These are phyloP conservation scores for Pectinophora gossypiella DNA, from an alignment of 1,140 invertebrate genomes.

Conservation along the genomic window DNA sequence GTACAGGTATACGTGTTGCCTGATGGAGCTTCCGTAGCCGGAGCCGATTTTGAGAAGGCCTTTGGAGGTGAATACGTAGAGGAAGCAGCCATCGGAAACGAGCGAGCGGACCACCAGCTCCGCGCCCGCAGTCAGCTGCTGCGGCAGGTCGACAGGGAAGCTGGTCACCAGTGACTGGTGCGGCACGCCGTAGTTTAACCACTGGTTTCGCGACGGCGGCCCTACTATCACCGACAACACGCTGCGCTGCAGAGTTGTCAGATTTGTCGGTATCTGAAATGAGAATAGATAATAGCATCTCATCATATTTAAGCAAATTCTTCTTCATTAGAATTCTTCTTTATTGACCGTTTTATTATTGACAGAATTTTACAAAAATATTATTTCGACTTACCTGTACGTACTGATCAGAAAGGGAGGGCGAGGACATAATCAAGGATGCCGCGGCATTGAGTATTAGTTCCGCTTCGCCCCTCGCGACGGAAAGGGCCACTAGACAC, in stretches of 20 bases:
- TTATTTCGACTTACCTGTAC: conserved; percentile 81
- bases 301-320: too few relatives aligned
- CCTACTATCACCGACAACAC: conserved; percentile 92
- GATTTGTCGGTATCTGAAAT: conserved; percentile 87
- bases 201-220: conserved; percentile 88
- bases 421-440: conserved; percentile 91
- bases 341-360: too few relatives aligned
- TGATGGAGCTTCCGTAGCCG: conserved; percentile 92
- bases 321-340: too few relatives aligned
- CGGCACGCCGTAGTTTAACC: conserved; percentile 91
- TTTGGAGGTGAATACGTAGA: conserved; percentile 88
- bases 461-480: conserved; percentile 95
- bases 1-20: conserved; percentile 89
- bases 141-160: conserved; percentile 77
- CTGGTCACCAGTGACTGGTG: conserved; percentile 84
- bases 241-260: conserved; percentile 91
- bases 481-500: conserved; percentile 91
- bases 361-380: too few relatives aligned
- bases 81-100: conserved; percentile 91
- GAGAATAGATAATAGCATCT: too few relatives aligned
- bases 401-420: conserved; percentile 85
- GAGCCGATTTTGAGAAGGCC: conserved; percentile 94
- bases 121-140: conserved; percentile 50
- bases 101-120: conserved; percentile 77
- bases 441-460: conserved; percentile 91